Base-by-base conservation (phyloP, 2,113 vertebrate genomes). In the Saguinus midas region DNA sequence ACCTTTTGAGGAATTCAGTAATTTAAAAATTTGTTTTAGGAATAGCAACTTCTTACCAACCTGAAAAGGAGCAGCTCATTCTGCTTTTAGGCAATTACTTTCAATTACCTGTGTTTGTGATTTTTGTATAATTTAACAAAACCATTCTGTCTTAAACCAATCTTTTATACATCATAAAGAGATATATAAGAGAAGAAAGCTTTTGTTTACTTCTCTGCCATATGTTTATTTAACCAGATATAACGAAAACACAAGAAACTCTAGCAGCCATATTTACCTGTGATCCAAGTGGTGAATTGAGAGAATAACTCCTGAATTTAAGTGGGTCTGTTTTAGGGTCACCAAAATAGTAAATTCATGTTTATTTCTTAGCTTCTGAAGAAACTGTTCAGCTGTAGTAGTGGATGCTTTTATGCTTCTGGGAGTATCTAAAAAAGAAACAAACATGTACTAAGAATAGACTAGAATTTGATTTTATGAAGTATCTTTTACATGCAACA, bases 291-390 rank as follows among this genome's bases (percentile, higher is more conserved):
- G 99, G 97, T 99, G 99, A 97, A 99, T 98, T 93, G 99, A 99
- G 82, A 99, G 98, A 97, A 99, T 99, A 97, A 99, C 99, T 92
- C 99, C 99, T 23, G 99, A 99, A 99, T 99, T 99, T 97, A 99
- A 99, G 84, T 94, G 99, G 45, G 98, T 98, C 98, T 99, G 99
- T 98, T 99, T 99, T 96, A 99, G 98, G 20, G 99, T 99, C 93
- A 98, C 99, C 97, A 99, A 98, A 97, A 99, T 97, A 50, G 99
- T 99, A 97, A 99, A 99, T 98, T 99, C 99, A 94, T 98, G 99
- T 98, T 99, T 99, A 98, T 99, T 99, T 98, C 99, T 99, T 98
- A 99, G 98, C 97, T 99, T 99, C 98, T 99, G 99, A 97, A 99
- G 98, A 99, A 99, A 99, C 3, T 98, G 98, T 98, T 99, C 99